A percentile compares a stretch with the other conserved stretches of the same genome.
Evolutionary conservation across 2,797 vertebrate genomes (phyloP).

Genomic region (Myiothlypis coronata): DNA sequence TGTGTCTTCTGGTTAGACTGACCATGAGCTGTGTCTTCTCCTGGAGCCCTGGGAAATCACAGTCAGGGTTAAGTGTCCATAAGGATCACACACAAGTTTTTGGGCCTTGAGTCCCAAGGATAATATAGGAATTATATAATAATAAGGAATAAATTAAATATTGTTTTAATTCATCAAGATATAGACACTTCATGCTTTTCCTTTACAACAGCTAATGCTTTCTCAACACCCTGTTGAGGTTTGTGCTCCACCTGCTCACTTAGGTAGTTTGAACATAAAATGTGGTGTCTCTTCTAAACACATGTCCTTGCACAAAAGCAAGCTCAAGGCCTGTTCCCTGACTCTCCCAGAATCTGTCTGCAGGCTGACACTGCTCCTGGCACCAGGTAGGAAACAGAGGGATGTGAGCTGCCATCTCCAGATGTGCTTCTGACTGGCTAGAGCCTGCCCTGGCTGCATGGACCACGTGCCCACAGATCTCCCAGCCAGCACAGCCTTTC

Average conservation of each 20-base stretch:
- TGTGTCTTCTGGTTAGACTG: background rate
- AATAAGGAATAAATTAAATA: background rate
- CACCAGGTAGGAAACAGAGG: background rate
- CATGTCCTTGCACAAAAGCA: background rate
- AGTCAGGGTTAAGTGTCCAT: background rate
- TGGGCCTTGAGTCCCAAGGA: background rate
- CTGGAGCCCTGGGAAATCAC: background rate
- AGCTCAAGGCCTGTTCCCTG: background rate
- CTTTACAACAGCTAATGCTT: background rate
- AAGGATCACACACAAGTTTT: background rate
- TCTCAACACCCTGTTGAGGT: background rate
- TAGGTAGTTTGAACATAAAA: background rate
- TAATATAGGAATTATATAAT: no score
- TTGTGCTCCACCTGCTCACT: background rate
- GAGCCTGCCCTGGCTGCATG: background rate
- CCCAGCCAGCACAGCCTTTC: background rate
- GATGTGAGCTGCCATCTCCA: background rate
- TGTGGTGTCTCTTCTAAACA: background rate
- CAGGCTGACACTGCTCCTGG: background rate
- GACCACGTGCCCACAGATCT: accelerated
- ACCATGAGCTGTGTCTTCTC: background rate
- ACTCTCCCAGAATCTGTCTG: background rate
- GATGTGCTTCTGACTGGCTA: background rate
- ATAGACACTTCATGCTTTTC: background rate
- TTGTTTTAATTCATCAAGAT: background rate